Percentiles rank a stretch among this genome's conserved stretches.
phyloP scores from a whole-genome alignment of 2,113 vertebrate genomes.

The Sinosuthora webbiana region DNA sequence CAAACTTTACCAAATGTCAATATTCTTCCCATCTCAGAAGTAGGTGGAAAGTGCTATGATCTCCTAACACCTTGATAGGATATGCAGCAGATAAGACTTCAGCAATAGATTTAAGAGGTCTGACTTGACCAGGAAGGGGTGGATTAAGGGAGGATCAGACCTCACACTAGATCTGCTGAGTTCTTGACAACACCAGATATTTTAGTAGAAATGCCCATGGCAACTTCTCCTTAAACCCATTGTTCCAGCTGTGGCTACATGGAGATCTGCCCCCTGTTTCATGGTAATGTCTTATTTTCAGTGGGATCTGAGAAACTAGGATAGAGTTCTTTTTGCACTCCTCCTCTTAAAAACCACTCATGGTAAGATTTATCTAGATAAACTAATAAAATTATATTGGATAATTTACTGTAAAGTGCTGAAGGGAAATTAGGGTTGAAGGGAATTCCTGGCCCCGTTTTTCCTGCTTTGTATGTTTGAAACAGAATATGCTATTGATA shows the following conservation, averaged over 20 bases:
- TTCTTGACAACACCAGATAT: neutral
- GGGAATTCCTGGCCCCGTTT: neutral
- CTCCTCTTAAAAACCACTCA: neutral
- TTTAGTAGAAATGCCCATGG: neutral
- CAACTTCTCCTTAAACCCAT: neutral
- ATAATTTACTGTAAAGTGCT: neutral
- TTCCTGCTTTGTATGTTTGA: neutral
- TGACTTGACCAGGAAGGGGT: neutral
- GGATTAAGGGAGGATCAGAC: neutral
- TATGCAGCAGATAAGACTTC: neutral
- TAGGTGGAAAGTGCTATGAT: no score
- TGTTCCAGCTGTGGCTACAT: neutral
- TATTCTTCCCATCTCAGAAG: neutral
- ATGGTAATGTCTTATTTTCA: neutral
- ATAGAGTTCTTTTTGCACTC: neutral
- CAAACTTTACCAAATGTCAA: neutral
- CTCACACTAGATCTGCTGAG: neutral
- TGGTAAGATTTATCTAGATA: neutral
- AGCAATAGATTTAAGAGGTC: neutral
- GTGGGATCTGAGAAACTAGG: neutral
- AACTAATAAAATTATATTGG: neutral
- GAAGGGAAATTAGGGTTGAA: neutral
- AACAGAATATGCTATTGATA: neutral
- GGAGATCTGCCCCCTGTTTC: neutral
- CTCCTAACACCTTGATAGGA: neutral